Conservation (phyloP, 2,888 invertebrate species). For the Morpho deidamia region DNA sequence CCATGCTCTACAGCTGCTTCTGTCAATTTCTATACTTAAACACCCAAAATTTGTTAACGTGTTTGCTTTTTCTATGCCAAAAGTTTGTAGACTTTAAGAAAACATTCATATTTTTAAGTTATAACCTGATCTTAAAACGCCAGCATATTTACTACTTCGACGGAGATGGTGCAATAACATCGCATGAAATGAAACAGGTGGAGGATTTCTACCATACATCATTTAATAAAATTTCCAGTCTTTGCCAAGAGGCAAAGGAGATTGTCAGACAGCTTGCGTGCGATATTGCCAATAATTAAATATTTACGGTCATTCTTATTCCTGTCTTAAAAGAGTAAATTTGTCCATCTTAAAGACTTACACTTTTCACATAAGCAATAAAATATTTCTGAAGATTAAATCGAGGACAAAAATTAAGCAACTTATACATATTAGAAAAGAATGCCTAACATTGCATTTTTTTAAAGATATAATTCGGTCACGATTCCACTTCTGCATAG, state of each 20-base stretch:
- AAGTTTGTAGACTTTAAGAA: not conserved
- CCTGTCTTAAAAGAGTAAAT: too few species aligned
- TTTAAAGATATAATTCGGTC: too few species aligned
- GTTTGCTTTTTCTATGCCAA: not conserved
- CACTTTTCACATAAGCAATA: too few species aligned
- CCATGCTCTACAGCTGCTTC: too few species aligned
- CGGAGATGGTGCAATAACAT: conserved; percentile 3
- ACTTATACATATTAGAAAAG: too few species aligned
- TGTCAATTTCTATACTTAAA: not conserved
- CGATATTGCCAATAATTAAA: conserved; percentile 7
- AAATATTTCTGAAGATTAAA: too few species aligned
- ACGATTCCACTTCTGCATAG: too few species aligned
- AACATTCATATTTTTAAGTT: not conserved
- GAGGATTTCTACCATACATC: not conserved
- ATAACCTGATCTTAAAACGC: not conserved
- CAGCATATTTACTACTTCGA: not conserved
- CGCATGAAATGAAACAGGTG: conserved; percentile 11
- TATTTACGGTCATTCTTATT: not conserved
- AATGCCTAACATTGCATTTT: too few species aligned
- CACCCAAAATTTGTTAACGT: not conserved
- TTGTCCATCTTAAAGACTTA: too few species aligned
- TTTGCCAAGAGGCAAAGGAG: conserved; percentile 8
- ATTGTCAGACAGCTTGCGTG: conserved; percentile 3
- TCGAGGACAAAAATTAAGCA: too few species aligned
- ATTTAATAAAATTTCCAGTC: not conserved